Base-by-base conservation (phyloP, 2,888 invertebrate species). In the Cyclophora albipunctata region DNA sequence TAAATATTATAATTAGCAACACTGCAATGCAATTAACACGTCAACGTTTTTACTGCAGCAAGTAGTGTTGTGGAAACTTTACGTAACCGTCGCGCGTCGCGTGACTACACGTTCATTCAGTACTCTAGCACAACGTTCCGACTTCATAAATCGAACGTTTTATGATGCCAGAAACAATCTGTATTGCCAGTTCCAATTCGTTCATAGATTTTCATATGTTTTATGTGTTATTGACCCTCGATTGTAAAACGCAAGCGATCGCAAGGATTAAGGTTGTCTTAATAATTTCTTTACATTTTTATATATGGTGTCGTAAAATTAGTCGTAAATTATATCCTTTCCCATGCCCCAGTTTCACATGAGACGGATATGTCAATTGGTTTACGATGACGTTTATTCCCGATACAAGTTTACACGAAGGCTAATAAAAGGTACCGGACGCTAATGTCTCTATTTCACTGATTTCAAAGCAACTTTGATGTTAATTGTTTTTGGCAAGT, bases 31-130 rank as follows among this genome's bases (percentile, higher is more conserved):
- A 81, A 84, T 84, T 83, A 85, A 74, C 77, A 75, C 80, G 78
- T 78, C 81, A 76, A 65, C 66, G 69, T 78, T 80, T 81, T 81
- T 81, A 73, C 78, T 73, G 81, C 81, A 81, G 76, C 81, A 72
- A 77, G 81, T 73, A 78, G 75, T 73, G 73, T 74, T 75, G 73
- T 73, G 73, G 74, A 75, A 81, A 82, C 75, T 73, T 84, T 84
- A 85, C 77, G 80, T 84, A 84, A 84, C 57, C 62, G 67, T 84
- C 76, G 84, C 84, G 83, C 62, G 67, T 84, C 76, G 84, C 84
- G 83, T 86, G 85, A 80, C 81, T 72, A 54, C 65, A 62, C 63
- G 71, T 81, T 79, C 85, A 85, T 85, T 85, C 80, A 85, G 75
- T 4, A 7, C 64, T 65, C 63, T 59, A 61, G 47, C 45, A 53